A percentile compares a stretch with the other conserved stretches of the same genome.
Conservation (phyloP, 2,888 invertebrate species). For the Luperina nickerlii region DNA sequence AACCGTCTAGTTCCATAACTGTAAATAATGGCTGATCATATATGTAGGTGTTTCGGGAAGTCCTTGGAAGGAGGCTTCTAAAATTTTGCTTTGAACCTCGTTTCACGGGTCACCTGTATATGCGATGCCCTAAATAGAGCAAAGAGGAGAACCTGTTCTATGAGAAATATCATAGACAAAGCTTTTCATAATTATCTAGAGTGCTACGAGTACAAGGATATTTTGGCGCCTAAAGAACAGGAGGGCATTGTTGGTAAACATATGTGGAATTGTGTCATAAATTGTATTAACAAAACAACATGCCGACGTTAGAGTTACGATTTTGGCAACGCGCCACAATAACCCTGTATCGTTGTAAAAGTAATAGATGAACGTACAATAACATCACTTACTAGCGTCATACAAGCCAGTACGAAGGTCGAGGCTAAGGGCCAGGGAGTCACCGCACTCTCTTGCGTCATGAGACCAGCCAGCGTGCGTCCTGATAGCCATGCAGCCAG, state of each 20-base stretch:
- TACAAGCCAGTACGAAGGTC: slow-evolving; percentile 86
- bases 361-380: background rate
- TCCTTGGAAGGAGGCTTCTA: too few species aligned
- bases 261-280: background rate
- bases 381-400: slow-evolving; percentile 83
- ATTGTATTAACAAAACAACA: background rate
- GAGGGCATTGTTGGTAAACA: background rate
- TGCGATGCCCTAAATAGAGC: background rate
- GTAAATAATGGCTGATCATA: too few species aligned
- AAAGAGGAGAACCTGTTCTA: background rate
- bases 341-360: background rate
- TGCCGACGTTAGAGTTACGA: background rate
- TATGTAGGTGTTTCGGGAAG: too few species aligned
- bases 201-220: background rate
- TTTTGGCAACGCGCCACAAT: background rate
- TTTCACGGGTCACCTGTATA: background rate
- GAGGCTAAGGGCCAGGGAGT: slow-evolving; percentile 87
- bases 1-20: too few species aligned
- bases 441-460: slow-evolving; percentile 80
- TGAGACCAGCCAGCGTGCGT: slow-evolving; percentile 83
- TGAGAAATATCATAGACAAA: background rate
- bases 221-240: background rate
- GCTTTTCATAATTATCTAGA: background rate
- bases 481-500: slow-evolving; percentile 87
- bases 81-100: too few species aligned